Base-by-base conservation (phyloP, 1,140 invertebrate species). In the Ceratina calcarata region DNA sequence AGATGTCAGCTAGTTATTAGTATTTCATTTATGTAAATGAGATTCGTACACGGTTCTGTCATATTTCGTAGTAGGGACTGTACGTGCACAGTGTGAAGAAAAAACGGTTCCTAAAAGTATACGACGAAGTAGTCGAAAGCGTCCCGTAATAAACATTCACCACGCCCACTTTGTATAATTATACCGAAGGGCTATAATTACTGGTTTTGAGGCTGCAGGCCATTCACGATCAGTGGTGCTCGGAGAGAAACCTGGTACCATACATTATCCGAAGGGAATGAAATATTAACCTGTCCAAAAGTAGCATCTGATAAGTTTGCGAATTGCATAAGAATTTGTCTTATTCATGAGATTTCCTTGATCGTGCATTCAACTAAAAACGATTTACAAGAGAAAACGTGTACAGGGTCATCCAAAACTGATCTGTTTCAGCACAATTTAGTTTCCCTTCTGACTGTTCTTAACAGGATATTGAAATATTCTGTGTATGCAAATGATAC, bases 141-240 rank as follows among this genome's bases (percentile, higher is more conserved):
- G 70, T 81, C 68, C 57, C 58, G 60, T 71, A 78, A 86, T 87
- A 86, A 87, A 85, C 77, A 77, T 69, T 78, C 77, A 49, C 82
- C 85, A 85, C 86, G 78, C 84, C 86, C 67, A 88, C 71, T 78
- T 72, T 69, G 76, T 83, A 85, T 86, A 86, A 87, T 87, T 87
- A 84, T 83, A 82, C 70, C 37, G 74, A 66, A 55, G 77, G 77
- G 37, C 83, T 85, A 67, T 87, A 86, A 87, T 87, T 87, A 87
- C 72, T 45, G 82, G 76, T 87, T 87, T 76, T 67, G 72, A 70
- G 75, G 65, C 65, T 58, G 70, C 69, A 85, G 69, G 53, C 75
- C 61, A 64, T 49, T 65, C 65, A 27, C 68, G 32, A 73, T 61
- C 82, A 74, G 71, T 24, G 76, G 37, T 77, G 68, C 49, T 62